A percentile compares a stretch with the other conserved stretches of the same genome.
Conservation (phyloP, 2,113 vertebrate species). For the Seriola quinqueradiata region DNA sequence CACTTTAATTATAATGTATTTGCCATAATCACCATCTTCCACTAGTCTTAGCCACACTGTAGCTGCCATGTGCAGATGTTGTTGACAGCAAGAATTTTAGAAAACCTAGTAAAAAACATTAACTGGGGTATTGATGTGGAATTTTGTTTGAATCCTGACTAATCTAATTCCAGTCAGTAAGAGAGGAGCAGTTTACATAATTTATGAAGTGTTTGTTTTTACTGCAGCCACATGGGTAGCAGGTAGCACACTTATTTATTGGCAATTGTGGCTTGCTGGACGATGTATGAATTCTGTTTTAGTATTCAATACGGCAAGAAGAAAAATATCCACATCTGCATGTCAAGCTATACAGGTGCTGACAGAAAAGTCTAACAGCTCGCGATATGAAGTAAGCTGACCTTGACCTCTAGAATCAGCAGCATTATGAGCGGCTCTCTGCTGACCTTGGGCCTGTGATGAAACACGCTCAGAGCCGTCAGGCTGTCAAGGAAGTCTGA, state of each 20-base stretch:
- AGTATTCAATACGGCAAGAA: not conserved
- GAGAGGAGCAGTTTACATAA: not conserved
- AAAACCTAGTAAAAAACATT: not conserved
- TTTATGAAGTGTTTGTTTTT: constrained; percentile 3
- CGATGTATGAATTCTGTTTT: not conserved
- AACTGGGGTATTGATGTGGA: not conserved
- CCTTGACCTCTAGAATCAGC: not conserved
- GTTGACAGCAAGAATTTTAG: not conserved
- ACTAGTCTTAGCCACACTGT: not conserved
- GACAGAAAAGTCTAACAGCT: not conserved
- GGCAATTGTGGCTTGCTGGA: not conserved
- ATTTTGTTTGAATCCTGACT: not conserved
- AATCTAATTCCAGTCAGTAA: not conserved
- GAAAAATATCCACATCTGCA: not conserved
- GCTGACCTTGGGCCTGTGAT: not conserved
- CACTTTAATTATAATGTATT: not conserved
- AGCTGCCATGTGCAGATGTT: not conserved
- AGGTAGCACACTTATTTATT: not conserved
- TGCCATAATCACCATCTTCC: not conserved
- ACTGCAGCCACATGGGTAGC: not conserved
- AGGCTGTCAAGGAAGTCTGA: not conserved
- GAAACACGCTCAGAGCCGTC: not conserved
- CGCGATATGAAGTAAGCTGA: not conserved
- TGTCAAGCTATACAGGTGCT: not conserved
- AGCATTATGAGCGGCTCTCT: not conserved